Base-by-base conservation (phyloP, 2,113 vertebrate genomes). In the Lepidothrix coronata region DNA sequence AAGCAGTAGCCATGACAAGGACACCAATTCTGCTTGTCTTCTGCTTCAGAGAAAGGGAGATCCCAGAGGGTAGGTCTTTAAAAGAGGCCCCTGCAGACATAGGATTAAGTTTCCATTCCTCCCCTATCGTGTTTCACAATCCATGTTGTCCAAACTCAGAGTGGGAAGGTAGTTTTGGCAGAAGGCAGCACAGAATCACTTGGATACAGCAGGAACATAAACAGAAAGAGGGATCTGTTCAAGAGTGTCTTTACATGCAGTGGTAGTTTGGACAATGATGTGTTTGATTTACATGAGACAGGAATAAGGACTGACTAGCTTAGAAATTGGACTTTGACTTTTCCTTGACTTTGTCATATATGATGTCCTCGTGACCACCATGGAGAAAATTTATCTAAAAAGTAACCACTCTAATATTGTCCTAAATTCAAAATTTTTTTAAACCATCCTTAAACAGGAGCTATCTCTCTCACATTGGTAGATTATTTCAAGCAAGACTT, bases 321-420 rank as follows among this genome's bases (percentile, higher is more conserved):
- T 67, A 63, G 78, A 63, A 46, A 8, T 4, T 75, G 51, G 10
- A 46, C 37, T 89, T 81, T 0, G 3, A 46, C 25, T 46, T 82
- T 59, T 77, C 27, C 4, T n/a, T 55, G 51, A 63, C 62, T 25
- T 59, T 91, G 37, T 62, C 63, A 76, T 37, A 70, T 3, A 2
- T 19, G 22, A 71, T 58, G 7, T 57, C 23, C 30, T 91, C 0
- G 0, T 67, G 39, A 85, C 43, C 14, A 51, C 5, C 13, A 17
- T 8, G 8, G 71, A 76, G 18, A 86, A 87, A 13, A 65, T 59
- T 61, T 65, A 33, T 48, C 14, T 57, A 19, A 62, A 73, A 89
- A 54, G 27, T 39, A 68, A 70, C 61, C 25, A 31, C 12, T 48
- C 11, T 30, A 61, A 80, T 4, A 12, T 46, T 55, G 12, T 62